Conservation (phyloP, 2,113 vertebrate genomes). For the Percina caprodes region DNA sequence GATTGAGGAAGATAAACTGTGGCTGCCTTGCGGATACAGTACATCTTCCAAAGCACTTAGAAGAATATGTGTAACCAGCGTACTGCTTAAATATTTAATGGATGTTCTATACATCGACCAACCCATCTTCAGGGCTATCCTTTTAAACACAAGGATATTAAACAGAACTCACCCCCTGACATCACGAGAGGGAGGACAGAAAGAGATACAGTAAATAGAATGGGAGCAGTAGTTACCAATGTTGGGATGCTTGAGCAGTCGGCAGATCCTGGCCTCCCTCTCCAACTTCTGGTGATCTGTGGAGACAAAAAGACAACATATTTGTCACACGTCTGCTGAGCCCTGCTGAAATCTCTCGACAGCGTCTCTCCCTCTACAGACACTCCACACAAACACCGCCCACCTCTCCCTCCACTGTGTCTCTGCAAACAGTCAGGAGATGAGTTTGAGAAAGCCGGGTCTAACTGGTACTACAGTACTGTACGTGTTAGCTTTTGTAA, state of each 20-base stretch:
- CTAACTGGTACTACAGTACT: background rate
- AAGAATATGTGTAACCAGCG: background rate
- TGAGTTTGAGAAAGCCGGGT: background rate
- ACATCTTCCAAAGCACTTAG: background rate
- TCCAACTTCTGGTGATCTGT: slow-evolving; percentile 96
- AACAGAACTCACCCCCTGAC: background rate
- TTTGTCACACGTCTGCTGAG: slow-evolving; percentile 19
- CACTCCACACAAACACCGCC: background rate
- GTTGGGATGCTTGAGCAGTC: slow-evolving; percentile 93
- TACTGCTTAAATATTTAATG: background rate
- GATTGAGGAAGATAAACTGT: background rate
- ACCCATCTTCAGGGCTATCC: background rate
- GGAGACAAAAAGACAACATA: background rate
- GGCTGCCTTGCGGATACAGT: background rate
- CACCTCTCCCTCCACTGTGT: background rate
- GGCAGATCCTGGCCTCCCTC: slow-evolving; percentile 94
- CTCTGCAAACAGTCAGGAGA: background rate
- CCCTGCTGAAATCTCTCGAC: background rate
- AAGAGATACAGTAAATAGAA: background rate
- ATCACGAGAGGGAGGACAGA: background rate
- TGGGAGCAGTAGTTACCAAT: slow-evolving; percentile 82
- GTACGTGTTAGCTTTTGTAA: background rate
- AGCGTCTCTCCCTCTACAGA: background rate
- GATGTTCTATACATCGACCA: background rate
- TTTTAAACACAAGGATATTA: background rate